Base-by-base conservation (phyloP, 2,888 invertebrate species). In the Drosophila incognita region DNA sequence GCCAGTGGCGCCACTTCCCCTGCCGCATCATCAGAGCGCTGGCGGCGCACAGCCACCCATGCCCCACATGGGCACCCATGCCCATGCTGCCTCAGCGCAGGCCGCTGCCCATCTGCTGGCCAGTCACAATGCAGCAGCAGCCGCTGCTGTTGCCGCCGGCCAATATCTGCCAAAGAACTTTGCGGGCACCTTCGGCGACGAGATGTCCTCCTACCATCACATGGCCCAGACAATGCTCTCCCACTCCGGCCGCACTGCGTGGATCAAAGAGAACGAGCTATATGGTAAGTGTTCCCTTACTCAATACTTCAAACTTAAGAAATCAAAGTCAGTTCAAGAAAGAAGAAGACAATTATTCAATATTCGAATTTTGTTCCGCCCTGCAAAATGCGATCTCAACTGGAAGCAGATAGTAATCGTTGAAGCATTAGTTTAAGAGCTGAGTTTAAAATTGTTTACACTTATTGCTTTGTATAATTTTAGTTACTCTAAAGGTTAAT, bases 231-330 rank as follows among this genome's bases (percentile, higher is more conserved):
- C 92, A 11, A 92, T 93, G 91, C 85, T 92, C 58, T 87, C 91
- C 69, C 92, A 91, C 72, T 79, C 90, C 61, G 91, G 92, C 24
- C 90, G 92, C 69, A 83, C 79, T 60, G 89, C 92, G 11, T 93
- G 93, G 93, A 92, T 93, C 69, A 92, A 93, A 71, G 93, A 93
- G 73, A 92, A 90, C 61, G 93, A 93, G 62, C 79, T 93, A 61
- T 93, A 93, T 74, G 93, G 93, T 93, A 74, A 92, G 92, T 91
- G 42, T 40, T n/a, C n/a, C n/a, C 13, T 0, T 4, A 5, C 3
- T 4, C 21, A 21, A 29, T 18, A n/a, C 21, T 24, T 27, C 31
- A 31, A n/a, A 42, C 8, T 21, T 21, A 1, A 1, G 6, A 21
- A 13, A 42, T 11, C 11, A 11, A 21, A 21, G 11, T 13, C 11